Percentiles rank a stretch among this genome's conserved stretches.
These are phyloP conservation scores for Rhopalosiphum nymphaeae DNA, from an alignment of 2,888 invertebrate genomes.

Conservation along the genomic window DNA sequence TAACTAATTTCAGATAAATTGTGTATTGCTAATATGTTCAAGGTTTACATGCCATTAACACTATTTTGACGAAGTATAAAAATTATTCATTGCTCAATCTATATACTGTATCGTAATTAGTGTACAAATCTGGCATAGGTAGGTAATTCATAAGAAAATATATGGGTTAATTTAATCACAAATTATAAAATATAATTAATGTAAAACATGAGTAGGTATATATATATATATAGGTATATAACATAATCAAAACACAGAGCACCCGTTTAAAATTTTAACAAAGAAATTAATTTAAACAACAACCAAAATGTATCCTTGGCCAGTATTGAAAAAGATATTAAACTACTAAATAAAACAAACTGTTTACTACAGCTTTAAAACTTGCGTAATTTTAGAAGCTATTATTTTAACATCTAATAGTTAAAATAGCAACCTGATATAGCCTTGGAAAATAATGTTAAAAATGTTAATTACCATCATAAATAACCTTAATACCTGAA, in stretches of 20 bases:
- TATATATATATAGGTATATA: not conserved
- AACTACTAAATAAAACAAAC: not conserved
- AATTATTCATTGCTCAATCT: not conserved
- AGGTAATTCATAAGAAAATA: not conserved
- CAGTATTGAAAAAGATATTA: not conserved
- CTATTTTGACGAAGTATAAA: constrained; percentile 9
- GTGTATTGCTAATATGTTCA: constrained; percentile 49
- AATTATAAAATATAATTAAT: not conserved
- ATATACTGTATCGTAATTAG: not conserved
- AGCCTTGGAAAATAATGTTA: not conserved
- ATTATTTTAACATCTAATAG: constrained; percentile 19
- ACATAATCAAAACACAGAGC: not conserved
- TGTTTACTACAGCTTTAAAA: not conserved
- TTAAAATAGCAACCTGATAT: constrained; percentile 6
- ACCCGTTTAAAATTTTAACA: not conserved
- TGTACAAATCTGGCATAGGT: not conserved
- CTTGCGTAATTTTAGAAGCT: constrained; percentile 16
- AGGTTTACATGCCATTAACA: constrained; percentile 47
- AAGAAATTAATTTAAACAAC: not conserved
- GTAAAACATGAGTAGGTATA: not conserved
- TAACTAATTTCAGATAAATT: constrained; percentile 33
- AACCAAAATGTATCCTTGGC: not conserved
- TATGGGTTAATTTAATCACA: not conserved
- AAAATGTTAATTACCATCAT: constrained; percentile 17
- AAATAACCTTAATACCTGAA: constrained; percentile 15